Conservation (phyloP, 2,113 vertebrate species). For the Xiphophorus hellerii region DNA sequence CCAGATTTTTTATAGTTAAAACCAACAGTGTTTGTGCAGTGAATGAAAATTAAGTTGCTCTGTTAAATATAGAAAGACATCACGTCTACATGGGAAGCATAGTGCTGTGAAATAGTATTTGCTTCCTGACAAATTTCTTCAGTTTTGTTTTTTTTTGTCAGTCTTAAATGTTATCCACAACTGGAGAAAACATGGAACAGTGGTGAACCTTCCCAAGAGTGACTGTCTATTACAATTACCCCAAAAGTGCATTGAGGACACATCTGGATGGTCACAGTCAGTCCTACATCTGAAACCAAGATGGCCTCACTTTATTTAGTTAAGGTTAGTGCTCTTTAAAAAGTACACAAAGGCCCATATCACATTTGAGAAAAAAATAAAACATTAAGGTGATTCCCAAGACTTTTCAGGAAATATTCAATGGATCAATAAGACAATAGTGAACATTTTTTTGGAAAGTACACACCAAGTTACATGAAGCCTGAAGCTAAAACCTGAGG, state of each 20-base stretch:
- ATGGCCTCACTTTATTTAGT: neutral
- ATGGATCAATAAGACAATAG: too few relatives aligned
- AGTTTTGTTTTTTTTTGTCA: neutral
- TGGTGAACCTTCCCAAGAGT: too few relatives aligned
- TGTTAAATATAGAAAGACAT: constrained; percentile 4
- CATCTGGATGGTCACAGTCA: too few relatives aligned
- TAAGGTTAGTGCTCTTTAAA: neutral
- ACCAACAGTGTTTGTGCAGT: constrained; percentile 31
- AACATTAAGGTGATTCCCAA: neutral
- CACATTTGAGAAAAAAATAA: neutral
- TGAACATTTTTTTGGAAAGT: too few relatives aligned
- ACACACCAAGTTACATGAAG: too few relatives aligned
- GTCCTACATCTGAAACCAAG: neutral
- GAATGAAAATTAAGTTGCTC: constrained; percentile 52
- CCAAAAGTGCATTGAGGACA: too few relatives aligned
- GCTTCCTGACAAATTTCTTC: neutral
- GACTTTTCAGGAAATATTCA: neutral
- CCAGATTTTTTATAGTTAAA: constrained; percentile 36
- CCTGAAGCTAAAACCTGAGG: neutral
- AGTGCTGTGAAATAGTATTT: neutral
- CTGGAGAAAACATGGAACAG: too few relatives aligned
- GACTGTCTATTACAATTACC: too few relatives aligned
- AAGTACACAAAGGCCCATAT: neutral
- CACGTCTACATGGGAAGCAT: neutral
- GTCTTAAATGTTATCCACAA: too few relatives aligned